Evolutionary conservation across 2,797 vertebrate genomes (phyloP).

Genomic region (Pachyuromys duprasi): DNA sequence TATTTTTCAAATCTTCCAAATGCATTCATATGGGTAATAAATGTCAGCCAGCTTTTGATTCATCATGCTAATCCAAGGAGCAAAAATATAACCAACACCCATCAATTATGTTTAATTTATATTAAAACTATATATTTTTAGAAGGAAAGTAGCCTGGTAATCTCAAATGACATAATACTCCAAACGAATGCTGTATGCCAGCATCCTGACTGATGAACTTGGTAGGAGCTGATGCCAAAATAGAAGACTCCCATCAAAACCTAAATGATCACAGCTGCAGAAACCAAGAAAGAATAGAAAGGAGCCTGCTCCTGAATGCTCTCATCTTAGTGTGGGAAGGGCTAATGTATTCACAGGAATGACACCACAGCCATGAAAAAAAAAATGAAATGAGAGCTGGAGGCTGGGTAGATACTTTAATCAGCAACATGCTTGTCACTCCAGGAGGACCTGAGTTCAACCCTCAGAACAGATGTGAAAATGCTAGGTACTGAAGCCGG

Average conservation of each 20-base stretch:
- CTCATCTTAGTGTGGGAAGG: not conserved
- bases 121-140: conserved; percentile 12
- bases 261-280: conserved; percentile 8
- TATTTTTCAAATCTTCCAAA: not conserved
- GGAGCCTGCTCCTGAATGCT: not conserved
- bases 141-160: not conserved
- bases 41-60: conserved; percentile 32
- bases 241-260: not conserved
- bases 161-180: conserved; percentile 25
- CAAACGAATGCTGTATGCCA: not conserved
- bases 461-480: not conserved
- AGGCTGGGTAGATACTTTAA: not conserved
- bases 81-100: not conserved
- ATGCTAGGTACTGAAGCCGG: not conserved
- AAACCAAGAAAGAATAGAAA: not conserved
- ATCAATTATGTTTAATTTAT: conserved; percentile 23
- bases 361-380: not conserved
- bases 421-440: not conserved
- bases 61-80: not conserved
- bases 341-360: not conserved
- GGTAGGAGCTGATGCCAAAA: not conserved
- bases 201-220: not conserved
- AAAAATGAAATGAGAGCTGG: not conserved
- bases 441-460: not conserved
- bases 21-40: not conserved